Evolutionary conservation across 2,888 invertebrate species (phyloP).

Genomic region (Emmelina monodactyla): DNA sequence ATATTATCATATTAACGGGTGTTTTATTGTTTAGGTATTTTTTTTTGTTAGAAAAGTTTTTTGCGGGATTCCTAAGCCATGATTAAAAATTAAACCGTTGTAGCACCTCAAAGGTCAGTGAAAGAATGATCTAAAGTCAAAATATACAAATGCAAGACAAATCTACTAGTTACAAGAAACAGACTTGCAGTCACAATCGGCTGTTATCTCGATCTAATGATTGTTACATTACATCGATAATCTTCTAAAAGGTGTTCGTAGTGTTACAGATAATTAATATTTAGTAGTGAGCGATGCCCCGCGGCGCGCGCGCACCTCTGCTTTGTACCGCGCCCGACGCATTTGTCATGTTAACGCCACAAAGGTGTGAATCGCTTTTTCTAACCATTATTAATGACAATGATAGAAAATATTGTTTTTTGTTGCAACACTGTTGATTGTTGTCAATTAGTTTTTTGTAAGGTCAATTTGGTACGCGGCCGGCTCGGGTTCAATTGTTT

Average conservation of each 20-base stretch:
- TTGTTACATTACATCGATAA: slow-evolving; percentile 54
- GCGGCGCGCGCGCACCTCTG: slow-evolving; percentile 43
- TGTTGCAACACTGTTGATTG: slow-evolving; percentile 57
- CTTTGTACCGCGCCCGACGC: slow-evolving; percentile 43
- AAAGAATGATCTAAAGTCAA: too few species aligned
- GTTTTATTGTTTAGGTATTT: too few species aligned
- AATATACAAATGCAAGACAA: too few species aligned
- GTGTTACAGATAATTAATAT: slow-evolving; percentile 64
- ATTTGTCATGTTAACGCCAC: slow-evolving; percentile 64
- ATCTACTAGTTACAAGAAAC: too few species aligned
- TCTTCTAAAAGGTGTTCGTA: slow-evolving; percentile 59
- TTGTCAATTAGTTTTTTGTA: slow-evolving; percentile 63
- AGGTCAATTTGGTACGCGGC: slow-evolving; percentile 39
- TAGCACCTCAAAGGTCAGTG: too few species aligned
- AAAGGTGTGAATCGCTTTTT: slow-evolving; percentile 65
- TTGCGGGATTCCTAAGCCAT: too few species aligned
- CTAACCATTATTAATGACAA: slow-evolving; percentile 61
- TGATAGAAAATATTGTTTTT: slow-evolving; percentile 63
- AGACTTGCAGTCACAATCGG: too few species aligned
- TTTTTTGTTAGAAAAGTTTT: too few species aligned
- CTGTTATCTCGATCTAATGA: slow-evolving; percentile 48
- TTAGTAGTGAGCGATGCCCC: slow-evolving; percentile 47
- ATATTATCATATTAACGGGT: too few species aligned
- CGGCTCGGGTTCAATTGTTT: slow-evolving; percentile 46
- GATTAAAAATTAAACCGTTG: too few species aligned